A percentile compares a stretch with the other conserved stretches of the same genome.
phyloP scores from a whole-genome alignment of 2,888 invertebrate genomes.

The Sepioteuthis lessoniana region DNA sequence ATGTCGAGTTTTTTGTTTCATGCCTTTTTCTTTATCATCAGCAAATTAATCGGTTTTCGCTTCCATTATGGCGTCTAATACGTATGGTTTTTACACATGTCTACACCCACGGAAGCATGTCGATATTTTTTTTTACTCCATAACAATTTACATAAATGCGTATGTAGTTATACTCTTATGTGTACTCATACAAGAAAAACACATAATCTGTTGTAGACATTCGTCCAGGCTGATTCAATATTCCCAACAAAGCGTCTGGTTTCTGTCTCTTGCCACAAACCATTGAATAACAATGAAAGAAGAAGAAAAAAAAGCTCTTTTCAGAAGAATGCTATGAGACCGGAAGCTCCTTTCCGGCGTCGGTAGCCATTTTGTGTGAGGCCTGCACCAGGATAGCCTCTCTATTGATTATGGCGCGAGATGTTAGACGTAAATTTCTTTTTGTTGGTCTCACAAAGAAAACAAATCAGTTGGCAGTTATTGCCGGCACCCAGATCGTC shows the following conservation, averaged over 20 bases:
- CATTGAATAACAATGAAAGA: slow-evolving; percentile 1
- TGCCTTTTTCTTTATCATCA: too few relatives aligned
- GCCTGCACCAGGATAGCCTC: background rate
- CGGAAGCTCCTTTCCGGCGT: background rate
- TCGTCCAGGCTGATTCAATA: background rate
- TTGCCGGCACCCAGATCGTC: background rate
- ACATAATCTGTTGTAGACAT: background rate
- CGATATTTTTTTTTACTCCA: too few relatives aligned
- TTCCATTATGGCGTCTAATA: too few relatives aligned
- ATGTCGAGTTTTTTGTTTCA: too few relatives aligned
- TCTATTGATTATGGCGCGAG: background rate
- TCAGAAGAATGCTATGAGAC: background rate
- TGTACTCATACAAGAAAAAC: background rate
- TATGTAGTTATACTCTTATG: background rate
- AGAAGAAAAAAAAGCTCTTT: background rate
- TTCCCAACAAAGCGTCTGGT: background rate
- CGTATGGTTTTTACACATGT: too few relatives aligned
- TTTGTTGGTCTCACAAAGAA: slow-evolving; percentile 33
- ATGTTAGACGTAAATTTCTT: background rate
- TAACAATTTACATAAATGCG: too few relatives aligned
- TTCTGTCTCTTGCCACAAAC: background rate
- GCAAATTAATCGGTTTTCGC: too few relatives aligned
- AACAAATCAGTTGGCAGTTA: background rate
- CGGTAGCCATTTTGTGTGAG: background rate
- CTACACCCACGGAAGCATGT: too few relatives aligned